phyloP scores from a whole-genome alignment of 2,888 invertebrate species.

The Thymelicus lineola region DNA sequence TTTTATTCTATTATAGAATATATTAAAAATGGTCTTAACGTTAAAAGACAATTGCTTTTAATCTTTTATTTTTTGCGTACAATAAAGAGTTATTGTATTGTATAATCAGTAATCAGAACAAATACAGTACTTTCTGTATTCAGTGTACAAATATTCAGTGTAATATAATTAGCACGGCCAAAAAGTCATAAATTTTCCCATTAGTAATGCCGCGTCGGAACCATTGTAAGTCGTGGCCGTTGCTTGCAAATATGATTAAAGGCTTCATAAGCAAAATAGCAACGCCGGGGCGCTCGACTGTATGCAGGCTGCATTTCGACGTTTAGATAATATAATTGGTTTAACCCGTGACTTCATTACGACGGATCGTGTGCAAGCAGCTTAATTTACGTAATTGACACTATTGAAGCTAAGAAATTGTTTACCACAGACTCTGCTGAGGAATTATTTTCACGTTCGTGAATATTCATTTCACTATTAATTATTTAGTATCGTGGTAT shows the following conservation, averaged over 20 bases:
- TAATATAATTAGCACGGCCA: too few relatives aligned
- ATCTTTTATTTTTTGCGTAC: too few relatives aligned
- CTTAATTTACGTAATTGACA: constrained; percentile 34
- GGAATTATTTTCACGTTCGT: constrained; percentile 22
- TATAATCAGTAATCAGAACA: too few relatives aligned
- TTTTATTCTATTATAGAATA: too few relatives aligned
- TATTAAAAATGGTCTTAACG: too few relatives aligned
- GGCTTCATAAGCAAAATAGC: constrained; percentile 19
- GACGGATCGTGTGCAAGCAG: constrained; percentile 33
- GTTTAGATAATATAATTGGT: constrained; percentile 38
- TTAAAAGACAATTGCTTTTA: too few relatives aligned
- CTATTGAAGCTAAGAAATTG: constrained; percentile 31
- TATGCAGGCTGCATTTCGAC: constrained; percentile 38
- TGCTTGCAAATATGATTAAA: neutral
- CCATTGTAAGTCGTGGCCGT: constrained; percentile 5
- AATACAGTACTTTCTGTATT: too few relatives aligned
- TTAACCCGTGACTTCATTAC: constrained; percentile 36
- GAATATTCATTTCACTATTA: constrained; percentile 9
- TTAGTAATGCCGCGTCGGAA: neutral
- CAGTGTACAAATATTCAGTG: too few relatives aligned
- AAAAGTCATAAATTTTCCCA: too few relatives aligned
- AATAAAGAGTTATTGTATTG: too few relatives aligned
- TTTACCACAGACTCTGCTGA: constrained; percentile 19
- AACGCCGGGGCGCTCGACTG: constrained; percentile 20
- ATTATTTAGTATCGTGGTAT: neutral